A percentile compares a stretch with the other conserved stretches of the same genome.
These are phyloP conservation scores for Phenganax marumi DNA, from an alignment of 92 coral and sea anemone species.

Conservation along the genomic window DNA sequence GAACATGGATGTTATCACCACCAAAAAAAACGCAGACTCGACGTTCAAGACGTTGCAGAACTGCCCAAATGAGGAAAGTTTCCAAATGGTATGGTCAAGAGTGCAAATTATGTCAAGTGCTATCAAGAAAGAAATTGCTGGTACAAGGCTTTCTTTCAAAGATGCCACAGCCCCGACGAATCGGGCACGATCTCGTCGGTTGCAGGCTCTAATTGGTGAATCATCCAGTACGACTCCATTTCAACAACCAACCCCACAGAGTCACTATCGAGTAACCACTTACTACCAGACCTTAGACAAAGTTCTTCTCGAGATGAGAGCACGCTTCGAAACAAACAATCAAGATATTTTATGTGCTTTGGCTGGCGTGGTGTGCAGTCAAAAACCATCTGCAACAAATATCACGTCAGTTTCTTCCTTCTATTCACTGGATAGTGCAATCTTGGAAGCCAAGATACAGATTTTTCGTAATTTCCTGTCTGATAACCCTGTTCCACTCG, in stretches of 20 bases:
- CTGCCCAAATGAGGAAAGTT: constrained; percentile 34
- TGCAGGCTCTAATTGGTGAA: constrained; percentile 40
- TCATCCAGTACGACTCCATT: constrained; percentile 29
- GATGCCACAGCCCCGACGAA: constrained; percentile 30
- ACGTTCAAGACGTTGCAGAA: constrained; percentile 22
- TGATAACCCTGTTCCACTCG: background rate
- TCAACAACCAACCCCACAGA: constrained; percentile 35
- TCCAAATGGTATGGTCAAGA: constrained; percentile 27
- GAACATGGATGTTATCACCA: background rate
- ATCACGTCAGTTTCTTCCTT: constrained; percentile 29
- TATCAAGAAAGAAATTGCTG: constrained; percentile 1
- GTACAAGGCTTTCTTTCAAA: constrained; percentile 28
- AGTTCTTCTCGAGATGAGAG: constrained; percentile 39
- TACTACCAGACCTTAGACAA: constrained; percentile 30
- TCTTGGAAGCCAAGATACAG: constrained; percentile 15
- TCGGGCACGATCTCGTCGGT: constrained; percentile 19
- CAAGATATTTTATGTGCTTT: background rate
- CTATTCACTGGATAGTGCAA: constrained; percentile 40
- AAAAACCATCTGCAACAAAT: background rate
- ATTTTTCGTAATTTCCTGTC: background rate
- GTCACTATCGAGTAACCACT: constrained; percentile 40
- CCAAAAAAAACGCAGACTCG: constrained; percentile 2
- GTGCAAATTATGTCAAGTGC: constrained; percentile 33
- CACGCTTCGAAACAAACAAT: constrained; percentile 4
- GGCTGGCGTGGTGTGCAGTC: background rate